Percentiles rank a stretch among this genome's conserved stretches.
Conservation (phyloP, 2,888 invertebrate species). For the Noctuana brunneofusca region DNA sequence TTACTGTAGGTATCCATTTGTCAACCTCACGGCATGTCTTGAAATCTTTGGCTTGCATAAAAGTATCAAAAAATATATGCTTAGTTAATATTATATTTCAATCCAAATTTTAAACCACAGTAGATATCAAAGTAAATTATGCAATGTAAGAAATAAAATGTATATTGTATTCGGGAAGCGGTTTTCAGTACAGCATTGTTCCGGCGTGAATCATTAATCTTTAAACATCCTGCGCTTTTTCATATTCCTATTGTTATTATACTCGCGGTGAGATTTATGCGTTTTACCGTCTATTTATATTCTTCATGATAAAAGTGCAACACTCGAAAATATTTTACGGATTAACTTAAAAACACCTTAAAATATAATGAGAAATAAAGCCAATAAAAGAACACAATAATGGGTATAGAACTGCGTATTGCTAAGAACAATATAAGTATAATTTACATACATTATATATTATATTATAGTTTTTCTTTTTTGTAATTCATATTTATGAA, state of each 20-base stretch:
- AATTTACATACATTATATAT: too few relatives aligned
- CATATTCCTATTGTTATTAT: conserved; percentile 11
- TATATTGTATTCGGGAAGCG: conserved; percentile 15
- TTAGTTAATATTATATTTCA: background rate
- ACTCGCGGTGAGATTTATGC: background rate
- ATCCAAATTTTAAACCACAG: background rate
- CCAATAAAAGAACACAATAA: too few relatives aligned
- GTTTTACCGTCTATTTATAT: background rate
- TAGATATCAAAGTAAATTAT: conserved; percentile 3
- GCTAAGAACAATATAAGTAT: too few relatives aligned
- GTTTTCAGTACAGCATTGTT: conserved; percentile 21
- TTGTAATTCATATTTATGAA: too few relatives aligned
- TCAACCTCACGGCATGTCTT: too few relatives aligned
- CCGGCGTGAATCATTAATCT: conserved; percentile 18
- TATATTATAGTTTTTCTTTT: too few relatives aligned
- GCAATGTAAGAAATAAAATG: conserved; percentile 13
- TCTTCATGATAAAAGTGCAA: background rate
- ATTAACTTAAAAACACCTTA: too few relatives aligned
- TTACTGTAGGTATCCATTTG: too few relatives aligned
- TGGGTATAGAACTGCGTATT: too few relatives aligned
- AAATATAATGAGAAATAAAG: too few relatives aligned
- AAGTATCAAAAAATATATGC: too few relatives aligned
- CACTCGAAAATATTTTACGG: background rate
- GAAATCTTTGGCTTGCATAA: too few relatives aligned
- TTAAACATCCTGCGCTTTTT: conserved; percentile 21